These are phyloP conservation scores for Larimichthys crocea DNA, from an alignment of 2,113 vertebrate genomes.

Conservation along the genomic window DNA sequence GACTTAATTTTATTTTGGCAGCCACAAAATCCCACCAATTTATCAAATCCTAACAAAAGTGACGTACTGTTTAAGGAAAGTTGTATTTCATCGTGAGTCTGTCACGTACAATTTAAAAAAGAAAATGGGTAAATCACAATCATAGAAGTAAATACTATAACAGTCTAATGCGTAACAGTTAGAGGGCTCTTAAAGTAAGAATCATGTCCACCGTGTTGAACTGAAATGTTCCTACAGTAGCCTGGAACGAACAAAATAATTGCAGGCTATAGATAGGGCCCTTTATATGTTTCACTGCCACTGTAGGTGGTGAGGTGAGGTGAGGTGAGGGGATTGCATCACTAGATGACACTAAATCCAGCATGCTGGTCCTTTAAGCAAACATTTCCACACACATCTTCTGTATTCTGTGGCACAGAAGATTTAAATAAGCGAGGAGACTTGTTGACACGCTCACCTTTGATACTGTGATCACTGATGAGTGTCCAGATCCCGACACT, in stretches of 20 bases:
- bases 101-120: not conserved
- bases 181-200: too few species aligned
- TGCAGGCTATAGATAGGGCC: too few species aligned
- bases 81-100: not conserved
- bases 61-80: not conserved
- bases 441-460: conserved; percentile 53
- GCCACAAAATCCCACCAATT: not conserved
- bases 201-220: too few species aligned
- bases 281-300: too few species aligned
- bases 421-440: conserved; percentile 35
- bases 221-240: too few species aligned
- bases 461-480: conserved; percentile 49
- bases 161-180: too few species aligned
- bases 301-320: too few species aligned
- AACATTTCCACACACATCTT: conserved; percentile 1
- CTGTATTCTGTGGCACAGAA: conserved; percentile 7
- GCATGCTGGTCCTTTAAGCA: too few species aligned
- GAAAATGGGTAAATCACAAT: not conserved
- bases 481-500: conserved; percentile 52
- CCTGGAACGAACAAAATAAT: too few species aligned
- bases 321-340: too few species aligned
- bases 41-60: conserved; percentile 15
- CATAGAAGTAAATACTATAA: not conserved
- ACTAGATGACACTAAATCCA: too few species aligned
- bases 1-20: not conserved